Base-by-base conservation (phyloP, 2,888 invertebrate species). In the Cerceris ruficornis region DNA sequence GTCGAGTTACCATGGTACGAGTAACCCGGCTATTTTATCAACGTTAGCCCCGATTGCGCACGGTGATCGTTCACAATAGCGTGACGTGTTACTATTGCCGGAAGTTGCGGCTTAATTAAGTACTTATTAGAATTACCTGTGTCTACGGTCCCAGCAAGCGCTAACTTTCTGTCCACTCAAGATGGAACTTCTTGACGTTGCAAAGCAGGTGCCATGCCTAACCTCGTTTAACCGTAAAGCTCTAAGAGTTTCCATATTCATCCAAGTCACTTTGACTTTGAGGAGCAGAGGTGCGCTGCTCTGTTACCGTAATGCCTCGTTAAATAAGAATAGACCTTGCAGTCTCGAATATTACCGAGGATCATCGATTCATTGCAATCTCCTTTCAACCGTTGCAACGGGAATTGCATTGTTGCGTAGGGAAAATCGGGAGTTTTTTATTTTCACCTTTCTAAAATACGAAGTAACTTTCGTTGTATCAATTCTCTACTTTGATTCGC, bases 51-150 rank as follows among this genome's bases (percentile, higher is more conserved):
- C 59, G 75, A 77, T 84, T 82, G 69, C 74, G 67, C 62, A 17
- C 66, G 41, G 28, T 46, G 17, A 65, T 39, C 46, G 54, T 75
- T 41, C 50, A 70, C 66, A 80, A 77, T 55, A 66, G 43, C 67
- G 52, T 71, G 57, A 70, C 75, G 73, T 75, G 65, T 75, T 75
- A 75, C 71, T 66, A 75, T 75, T 68, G 60, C 17, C 67, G 65
- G 67, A 84, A 84, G 75, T 84, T 82, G 67, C 41, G 11, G 52
- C 72, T 80, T 85, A 85, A 85, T 82, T 77, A 77, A 77, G 75
- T 85, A 73, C 75, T 85, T 82, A 80, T 75, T 80, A 75, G 82
- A 82, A 82, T 80, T 71, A 77, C 57, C 66, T 50, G 64, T 46
- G 68, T 72, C 72, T 70, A 75, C 42, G 58, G 46, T 7, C 43